Conservation (phyloP, 1,140 invertebrate species). For the Drosophila pachea region DNA sequence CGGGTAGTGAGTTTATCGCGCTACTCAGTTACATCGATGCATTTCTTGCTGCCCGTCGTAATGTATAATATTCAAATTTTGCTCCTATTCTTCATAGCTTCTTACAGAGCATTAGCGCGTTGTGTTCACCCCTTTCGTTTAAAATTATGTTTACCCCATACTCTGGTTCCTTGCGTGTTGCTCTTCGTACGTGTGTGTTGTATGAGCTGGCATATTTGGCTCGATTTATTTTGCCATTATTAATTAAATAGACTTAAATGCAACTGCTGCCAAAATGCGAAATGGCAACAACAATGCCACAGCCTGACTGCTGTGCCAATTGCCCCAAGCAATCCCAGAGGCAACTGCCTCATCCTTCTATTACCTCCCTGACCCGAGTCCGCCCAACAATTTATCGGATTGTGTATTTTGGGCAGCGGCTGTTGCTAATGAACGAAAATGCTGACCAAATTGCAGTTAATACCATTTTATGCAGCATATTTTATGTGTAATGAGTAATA, state of each 20-base stretch:
- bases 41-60: no score
- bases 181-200: background rate
- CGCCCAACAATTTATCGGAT: slow-evolving; percentile 17
- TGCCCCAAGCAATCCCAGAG: background rate
- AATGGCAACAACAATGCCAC: slow-evolving; percentile 31
- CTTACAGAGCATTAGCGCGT: no score
- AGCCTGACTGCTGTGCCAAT: background rate
- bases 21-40: background rate
- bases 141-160: slow-evolving; percentile 44
- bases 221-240: slow-evolving; percentile 55
- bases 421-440: slow-evolving; percentile 46
- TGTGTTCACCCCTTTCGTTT: slow-evolving; percentile 1
- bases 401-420: slow-evolving; percentile 31
- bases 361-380: background rate
- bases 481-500: slow-evolving; percentile 51
- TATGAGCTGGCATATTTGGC: slow-evolving; percentile 27
- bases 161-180: background rate
- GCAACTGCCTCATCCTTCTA: background rate
- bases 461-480: slow-evolving; percentile 61
- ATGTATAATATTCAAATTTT: no score
- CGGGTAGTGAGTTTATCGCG: background rate
- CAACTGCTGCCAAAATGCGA: slow-evolving; percentile 46
- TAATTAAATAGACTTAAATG: slow-evolving; percentile 66
- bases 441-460: slow-evolving; percentile 46
- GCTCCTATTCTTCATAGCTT: background rate